Evolutionary conservation across 2,797 vertebrate genomes (phyloP).

Genomic region (Platalea minor): DNA sequence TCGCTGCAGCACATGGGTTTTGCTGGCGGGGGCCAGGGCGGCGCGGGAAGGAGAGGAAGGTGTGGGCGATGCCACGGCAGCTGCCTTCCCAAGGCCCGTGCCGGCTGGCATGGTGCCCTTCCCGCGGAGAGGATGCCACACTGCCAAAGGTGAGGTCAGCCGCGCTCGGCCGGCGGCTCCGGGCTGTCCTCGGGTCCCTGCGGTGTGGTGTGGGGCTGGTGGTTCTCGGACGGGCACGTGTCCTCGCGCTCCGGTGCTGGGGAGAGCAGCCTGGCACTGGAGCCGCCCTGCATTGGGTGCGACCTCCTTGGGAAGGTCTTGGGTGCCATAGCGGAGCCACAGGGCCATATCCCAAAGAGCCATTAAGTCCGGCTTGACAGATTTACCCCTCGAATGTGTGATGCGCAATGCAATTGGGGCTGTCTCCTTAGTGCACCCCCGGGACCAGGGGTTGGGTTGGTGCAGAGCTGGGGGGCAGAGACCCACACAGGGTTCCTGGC

Average conservation of each 20-base stretch:
- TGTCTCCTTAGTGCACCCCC: accelerated
- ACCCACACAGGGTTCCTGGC: accelerated
- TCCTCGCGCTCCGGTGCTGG: neutral
- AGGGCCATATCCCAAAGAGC: accelerated
- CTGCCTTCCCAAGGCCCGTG: neutral
- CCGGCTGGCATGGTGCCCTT: neutral
- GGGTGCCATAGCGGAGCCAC: neutral
- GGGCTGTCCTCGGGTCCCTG: neutral
- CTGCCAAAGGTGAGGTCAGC: conserved; percentile 63
- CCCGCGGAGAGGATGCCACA: neutral
- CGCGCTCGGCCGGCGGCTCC: neutral
- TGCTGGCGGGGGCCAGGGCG: neutral
- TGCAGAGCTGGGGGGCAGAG: neutral
- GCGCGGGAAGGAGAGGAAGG: neutral
- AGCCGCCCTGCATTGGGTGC: neutral
- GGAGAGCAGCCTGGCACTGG: neutral
- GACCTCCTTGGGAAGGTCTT: neutral
- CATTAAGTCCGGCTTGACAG: accelerated
- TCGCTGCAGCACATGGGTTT: neutral
- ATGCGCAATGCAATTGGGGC: accelerated
- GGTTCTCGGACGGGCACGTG: accelerated
- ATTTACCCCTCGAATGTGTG: accelerated
- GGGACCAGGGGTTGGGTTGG: neutral
- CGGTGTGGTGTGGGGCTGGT: accelerated
- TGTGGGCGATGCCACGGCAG: accelerated